A percentile compares a stretch with the other conserved stretches of the same genome.
These are phyloP conservation scores for Avahi laniger DNA, from an alignment of 2,797 vertebrate genomes.

Conservation along the genomic window DNA sequence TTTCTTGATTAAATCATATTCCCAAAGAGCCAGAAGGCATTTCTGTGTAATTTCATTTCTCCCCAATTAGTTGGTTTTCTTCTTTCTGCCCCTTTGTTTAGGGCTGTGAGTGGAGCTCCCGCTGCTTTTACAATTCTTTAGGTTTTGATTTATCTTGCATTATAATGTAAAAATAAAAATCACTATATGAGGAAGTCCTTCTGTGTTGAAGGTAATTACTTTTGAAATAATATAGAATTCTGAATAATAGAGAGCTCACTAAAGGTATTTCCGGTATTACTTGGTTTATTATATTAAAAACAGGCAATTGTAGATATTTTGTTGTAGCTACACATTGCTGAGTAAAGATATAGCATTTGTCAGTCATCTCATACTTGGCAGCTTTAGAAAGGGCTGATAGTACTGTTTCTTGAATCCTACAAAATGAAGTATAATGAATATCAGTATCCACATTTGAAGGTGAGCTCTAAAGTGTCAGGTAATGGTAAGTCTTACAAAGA, in stretches of 20 bases:
- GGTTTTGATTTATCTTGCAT: neutral
- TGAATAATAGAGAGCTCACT: neutral
- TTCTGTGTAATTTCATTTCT: neutral
- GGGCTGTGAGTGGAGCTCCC: neutral
- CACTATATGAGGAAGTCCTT: neutral
- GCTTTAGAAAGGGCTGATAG: neutral
- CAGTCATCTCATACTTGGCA: neutral
- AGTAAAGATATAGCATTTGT: neutral
- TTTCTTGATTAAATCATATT: neutral
- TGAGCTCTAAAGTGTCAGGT: neutral
- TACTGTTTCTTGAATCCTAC: neutral
- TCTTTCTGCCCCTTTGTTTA: neutral
- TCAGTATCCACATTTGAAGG: neutral
- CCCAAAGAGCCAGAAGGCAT: neutral
- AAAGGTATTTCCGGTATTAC: neutral
- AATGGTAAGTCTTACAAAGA: neutral
- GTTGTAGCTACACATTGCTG: neutral
- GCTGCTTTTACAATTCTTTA: neutral
- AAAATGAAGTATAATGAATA: neutral
- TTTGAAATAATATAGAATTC: neutral
- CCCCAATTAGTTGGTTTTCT: neutral
- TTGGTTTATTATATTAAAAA: neutral
- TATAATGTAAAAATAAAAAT: neutral
- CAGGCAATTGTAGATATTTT: neutral
- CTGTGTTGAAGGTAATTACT: neutral